Evolutionary conservation across 2,113 vertebrate genomes (phyloP), one percentile per base, ranked within the genome.

Genomic region (Xenus cinereus): DNA sequence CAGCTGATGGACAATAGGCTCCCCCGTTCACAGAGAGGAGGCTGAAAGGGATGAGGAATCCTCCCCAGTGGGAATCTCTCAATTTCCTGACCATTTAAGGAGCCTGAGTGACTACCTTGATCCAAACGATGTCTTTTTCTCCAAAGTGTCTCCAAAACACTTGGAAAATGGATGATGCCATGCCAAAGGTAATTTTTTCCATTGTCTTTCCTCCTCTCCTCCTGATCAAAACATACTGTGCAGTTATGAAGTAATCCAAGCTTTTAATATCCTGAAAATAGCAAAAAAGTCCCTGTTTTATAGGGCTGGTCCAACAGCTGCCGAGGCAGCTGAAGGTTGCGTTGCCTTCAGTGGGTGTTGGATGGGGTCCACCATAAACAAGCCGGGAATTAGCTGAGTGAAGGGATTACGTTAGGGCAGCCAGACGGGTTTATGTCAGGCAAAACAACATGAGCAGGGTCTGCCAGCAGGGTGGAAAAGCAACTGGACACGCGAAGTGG

Each of bases 351-450:
- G 62, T 0, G 41, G 86, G 74, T 41, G 35, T 63, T 92, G 77
- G 89, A 85, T 0, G 0, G 43, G 41, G 21, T 87, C 89, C 86
- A 84, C 12, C 35, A 72, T 39, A 90, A 96, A 92, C 89, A 95
- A 87, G 45, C 30, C 50, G 74, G 86, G 89, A 93, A 90, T 92
- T 78, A 92, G 77, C 66, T 30, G 64, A 91, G 74, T 7, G 15
- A 89, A 89, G 0, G 2, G 62, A 87, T 89, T 46, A 63, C 35
- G n/a, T 87, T 68, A 79, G 84, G 69, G 73, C 69, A 94, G 89
- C 74, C 93, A 82, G 45, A 82, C 1, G 9, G 71, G 53, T 73
- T 93, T 81, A 30, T 76, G 78, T 64, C 74, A 92, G 77, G 84
- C 86, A 89, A 92, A 92, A 95, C 39, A 79, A 46, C 45, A 46